Base-by-base conservation (phyloP, 2,797 vertebrate species). In the Gadopsis marmoratus region DNA sequence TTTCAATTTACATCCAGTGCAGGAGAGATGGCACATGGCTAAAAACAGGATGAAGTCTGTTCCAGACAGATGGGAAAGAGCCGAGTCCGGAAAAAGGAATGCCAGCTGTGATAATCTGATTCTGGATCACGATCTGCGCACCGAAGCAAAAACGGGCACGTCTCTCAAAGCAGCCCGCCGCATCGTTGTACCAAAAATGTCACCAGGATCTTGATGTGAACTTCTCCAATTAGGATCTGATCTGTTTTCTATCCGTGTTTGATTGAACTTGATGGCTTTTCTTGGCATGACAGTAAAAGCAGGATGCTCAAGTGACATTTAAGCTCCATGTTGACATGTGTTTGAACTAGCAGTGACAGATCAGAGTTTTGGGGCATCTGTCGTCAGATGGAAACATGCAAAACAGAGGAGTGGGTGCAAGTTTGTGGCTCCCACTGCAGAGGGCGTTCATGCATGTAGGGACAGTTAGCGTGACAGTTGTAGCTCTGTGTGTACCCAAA, bases 221-320 rank as follows among this genome's bases (percentile, higher is more conserved):
- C 72, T 48, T 55, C 67, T 85, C 60, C 26, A 70, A 74, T 84
- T 74, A 66, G 58, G 31, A 81, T 62, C 33, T 7, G 78, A 84
- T 90, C 88, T 93, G 92, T 82, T 93, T 90, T 86, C 79, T 37
- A 86, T 92, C 83, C 84, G 65, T 1, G 60, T 71, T 71, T 58
- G 61, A 86, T 85, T 91, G 74, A 91, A 91, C 70, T 73, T 43
- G 81, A 87, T 86, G 85, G 71, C 61, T 89, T 80, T 69, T 83
- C 74, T 86, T 90, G 86, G 78, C 85, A 29, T 62, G 59, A 29
- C n/a, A 8, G 69, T 55, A 35, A 79, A 72, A 67, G 64, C 82
- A 48, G 82, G 80, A 82, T 83, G 68, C 68, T 64, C 41, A 1
- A 63, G 68, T 81, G 83, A 86, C 82, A 72, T 76, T 78, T 69